Conservation (phyloP, 2,888 invertebrate species). For the Oeneis ivallda region DNA sequence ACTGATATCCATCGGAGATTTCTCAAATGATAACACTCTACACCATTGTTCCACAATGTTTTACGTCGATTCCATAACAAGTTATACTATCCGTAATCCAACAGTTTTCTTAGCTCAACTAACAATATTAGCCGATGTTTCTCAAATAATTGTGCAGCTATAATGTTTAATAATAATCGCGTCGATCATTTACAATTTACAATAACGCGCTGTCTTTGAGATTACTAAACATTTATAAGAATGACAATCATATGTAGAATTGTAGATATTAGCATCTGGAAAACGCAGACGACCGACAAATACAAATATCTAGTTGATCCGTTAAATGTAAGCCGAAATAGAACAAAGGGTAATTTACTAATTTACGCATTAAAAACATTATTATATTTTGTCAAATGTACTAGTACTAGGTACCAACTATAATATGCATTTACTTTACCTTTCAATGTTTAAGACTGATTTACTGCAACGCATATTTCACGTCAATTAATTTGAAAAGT, state of each 20-base stretch:
- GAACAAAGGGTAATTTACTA: no score
- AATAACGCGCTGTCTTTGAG: conserved; percentile 44
- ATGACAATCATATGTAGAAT: neutral
- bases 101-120: conserved; percentile 53
- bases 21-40: conserved; percentile 16
- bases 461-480: no score
- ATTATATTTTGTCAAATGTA: no score
- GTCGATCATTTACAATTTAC: conserved; percentile 65
- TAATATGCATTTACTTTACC: no score
- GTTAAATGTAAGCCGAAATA: no score
- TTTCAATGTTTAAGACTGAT: no score
- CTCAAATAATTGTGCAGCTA: conserved; percentile 57
- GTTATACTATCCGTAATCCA: conserved; percentile 45
- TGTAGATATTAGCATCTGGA: no score
- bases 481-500: no score
- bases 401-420: no score
- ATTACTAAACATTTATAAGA: neutral
- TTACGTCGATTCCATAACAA: conserved; percentile 49
- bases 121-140: conserved; percentile 64
- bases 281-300: no score
- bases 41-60: conserved; percentile 55
- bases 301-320: no score
- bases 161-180: conserved; percentile 69
- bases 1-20: conserved; percentile 1
- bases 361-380: no score